These are phyloP conservation scores for Deladenus siricidicola DNA, from an alignment of 2,888 invertebrate genomes.

Conservation along the genomic window DNA sequence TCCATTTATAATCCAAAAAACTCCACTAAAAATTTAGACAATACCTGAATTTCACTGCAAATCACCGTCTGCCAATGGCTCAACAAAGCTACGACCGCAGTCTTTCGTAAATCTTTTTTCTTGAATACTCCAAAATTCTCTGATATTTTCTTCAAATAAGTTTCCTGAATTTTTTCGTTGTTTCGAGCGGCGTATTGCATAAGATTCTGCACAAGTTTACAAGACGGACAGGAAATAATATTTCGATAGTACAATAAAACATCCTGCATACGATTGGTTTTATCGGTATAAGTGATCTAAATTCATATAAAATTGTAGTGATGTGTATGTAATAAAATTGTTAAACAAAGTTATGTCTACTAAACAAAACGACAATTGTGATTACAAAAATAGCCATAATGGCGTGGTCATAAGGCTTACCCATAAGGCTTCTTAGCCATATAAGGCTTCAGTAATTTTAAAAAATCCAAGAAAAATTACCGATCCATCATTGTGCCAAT, in stretches of 20 bases:
- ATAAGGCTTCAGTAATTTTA: too few relatives aligned
- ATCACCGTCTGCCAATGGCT: conserved; percentile 51
- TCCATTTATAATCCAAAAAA: neutral
- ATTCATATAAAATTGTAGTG: neutral
- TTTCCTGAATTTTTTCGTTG: neutral
- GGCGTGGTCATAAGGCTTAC: too few relatives aligned
- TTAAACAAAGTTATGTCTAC: neutral
- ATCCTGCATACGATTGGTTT: conserved; percentile 8
- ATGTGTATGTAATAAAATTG: neutral
- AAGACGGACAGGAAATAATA: conserved; percentile 36
- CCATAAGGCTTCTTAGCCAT: too few relatives aligned
- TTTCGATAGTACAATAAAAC: conserved; percentile 19
- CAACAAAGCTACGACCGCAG: conserved; percentile 42
- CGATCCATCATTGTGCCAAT: conserved; percentile 17
- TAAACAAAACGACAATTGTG: neutral
- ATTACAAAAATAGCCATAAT: too few relatives aligned
- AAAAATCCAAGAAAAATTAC: neutral
- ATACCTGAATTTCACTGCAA: conserved; percentile 35
- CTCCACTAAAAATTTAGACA: neutral
- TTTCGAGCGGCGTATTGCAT: conserved; percentile 25
- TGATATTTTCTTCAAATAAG: neutral
- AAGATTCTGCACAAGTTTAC: conserved; percentile 36
- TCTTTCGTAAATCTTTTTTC: conserved; percentile 30
- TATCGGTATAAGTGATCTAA: neutral
- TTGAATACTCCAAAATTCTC: neutral